phyloP scores from a whole-genome alignment of 2,797 vertebrate genomes.

The Arnoldichthys spilopterus region DNA sequence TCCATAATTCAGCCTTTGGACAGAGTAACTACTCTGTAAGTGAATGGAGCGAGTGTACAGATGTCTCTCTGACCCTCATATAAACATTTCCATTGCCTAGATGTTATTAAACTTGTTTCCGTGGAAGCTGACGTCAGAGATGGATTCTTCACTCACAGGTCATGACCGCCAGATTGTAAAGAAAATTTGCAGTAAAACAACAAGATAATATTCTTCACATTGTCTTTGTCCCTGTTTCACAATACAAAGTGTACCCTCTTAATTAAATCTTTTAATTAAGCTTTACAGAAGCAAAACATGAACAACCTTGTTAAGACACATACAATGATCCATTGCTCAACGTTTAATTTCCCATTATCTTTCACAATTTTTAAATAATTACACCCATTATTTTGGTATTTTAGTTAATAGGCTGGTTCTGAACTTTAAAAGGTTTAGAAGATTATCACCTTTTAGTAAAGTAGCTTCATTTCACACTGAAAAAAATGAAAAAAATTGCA shows the following conservation, averaged over 20 bases:
- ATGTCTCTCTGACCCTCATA: conserved; percentile 20
- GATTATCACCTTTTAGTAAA: too few species aligned
- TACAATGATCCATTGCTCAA: too few species aligned
- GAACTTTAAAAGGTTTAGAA: too few species aligned
- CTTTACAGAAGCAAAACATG: neutral
- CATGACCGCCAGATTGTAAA: conserved; percentile 49
- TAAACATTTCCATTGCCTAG: conserved; percentile 35
- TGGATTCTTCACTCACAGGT: conserved; percentile 58
- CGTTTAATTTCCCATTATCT: too few species aligned
- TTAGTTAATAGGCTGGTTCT: too few species aligned
- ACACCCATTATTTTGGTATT: too few species aligned
- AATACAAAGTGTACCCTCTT: neutral
- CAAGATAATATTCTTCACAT: neutral
- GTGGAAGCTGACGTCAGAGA: conserved; percentile 54
- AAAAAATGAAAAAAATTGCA: too few species aligned
- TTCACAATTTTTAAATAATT: too few species aligned
- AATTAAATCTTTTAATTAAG: neutral
- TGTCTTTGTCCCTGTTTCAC: neutral
- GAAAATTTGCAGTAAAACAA: conserved; percentile 10
- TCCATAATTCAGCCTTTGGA: conserved; percentile 10
- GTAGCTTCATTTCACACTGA: too few species aligned
- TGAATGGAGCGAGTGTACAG: conserved; percentile 25
- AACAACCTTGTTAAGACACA: neutral
- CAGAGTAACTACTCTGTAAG: conserved; percentile 16
- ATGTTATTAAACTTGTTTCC: conserved; percentile 39